Percentiles rank a stretch among this genome's conserved stretches.
phyloP scores from a whole-genome alignment of 2,113 vertebrate species.

The Ovis canadensis region DNA sequence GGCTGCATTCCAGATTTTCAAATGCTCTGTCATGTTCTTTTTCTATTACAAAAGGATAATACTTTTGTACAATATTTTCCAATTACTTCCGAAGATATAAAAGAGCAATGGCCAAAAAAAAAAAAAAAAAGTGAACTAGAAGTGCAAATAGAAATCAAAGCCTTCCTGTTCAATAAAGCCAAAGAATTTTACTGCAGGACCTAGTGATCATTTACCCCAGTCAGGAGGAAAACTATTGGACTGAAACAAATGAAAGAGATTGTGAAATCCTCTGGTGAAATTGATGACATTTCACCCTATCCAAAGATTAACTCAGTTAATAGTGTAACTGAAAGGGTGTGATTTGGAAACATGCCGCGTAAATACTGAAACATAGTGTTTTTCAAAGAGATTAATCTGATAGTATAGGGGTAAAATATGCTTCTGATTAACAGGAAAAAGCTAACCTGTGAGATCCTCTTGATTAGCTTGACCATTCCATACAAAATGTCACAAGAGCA shows the following conservation, averaged over 20 bases:
- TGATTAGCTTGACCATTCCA: neutral
- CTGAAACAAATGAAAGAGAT: slow-evolving; percentile 32
- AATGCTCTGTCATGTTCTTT: neutral
- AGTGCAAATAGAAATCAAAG: slow-evolving; percentile 7
- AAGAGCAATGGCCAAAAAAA: slow-evolving; percentile 4
- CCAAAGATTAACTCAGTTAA: slow-evolving; percentile 48
- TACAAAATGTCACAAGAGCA: neutral
- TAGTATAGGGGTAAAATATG: neutral
- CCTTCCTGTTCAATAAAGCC: neutral
- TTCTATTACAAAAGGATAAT: neutral
- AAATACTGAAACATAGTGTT: neutral
- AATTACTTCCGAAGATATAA: slow-evolving; percentile 5
- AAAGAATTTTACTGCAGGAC: slow-evolving; percentile 30
- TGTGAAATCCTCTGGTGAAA: slow-evolving; percentile 27
- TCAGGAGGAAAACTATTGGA: neutral
- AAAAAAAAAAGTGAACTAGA: neutral
- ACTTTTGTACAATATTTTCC: neutral
- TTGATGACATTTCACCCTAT: slow-evolving; percentile 15
- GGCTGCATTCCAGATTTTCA: neutral
- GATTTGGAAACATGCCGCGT: neutral
- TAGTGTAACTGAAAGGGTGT: neutral
- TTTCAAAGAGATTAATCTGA: slow-evolving; percentile 29
- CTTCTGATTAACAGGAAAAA: neutral
- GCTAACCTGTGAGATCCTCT: neutral
- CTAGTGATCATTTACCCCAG: slow-evolving; percentile 8